These are phyloP conservation scores for Phoenoteleia sp. DNA, from an alignment of 2,888 invertebrate species.

Conservation along the genomic window DNA sequence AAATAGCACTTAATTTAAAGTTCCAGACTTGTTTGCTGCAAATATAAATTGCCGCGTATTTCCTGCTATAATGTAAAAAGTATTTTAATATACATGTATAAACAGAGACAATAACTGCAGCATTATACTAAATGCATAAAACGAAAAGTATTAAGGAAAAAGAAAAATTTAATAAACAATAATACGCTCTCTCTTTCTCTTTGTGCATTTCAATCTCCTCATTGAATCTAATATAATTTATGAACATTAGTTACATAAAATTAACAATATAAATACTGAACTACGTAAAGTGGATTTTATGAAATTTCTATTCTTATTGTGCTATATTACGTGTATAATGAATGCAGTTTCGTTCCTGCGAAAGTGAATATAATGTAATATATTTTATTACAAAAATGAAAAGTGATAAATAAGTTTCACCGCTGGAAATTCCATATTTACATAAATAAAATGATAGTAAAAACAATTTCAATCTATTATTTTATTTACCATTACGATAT, in stretches of 20 bases:
- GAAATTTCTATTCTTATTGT: constrained; percentile 7
- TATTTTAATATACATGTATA: not conserved
- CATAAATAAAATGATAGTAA: too few relatives aligned
- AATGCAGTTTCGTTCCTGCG: not conserved
- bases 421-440: not conserved
- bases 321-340: not conserved
- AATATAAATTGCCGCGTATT: constrained; percentile 17
- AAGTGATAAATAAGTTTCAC: not conserved
- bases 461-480: too few relatives aligned
- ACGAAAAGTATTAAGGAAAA: not conserved
- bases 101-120: not conserved
- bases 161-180: not conserved
- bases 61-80: not conserved
- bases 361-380: not conserved
- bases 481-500: too few relatives aligned
- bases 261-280: constrained; percentile 1
- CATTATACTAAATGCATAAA: not conserved
- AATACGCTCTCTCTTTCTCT: too few relatives aligned
- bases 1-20: not conserved
- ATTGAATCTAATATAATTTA: too few relatives aligned
- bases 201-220: too few relatives aligned
- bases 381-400: not conserved
- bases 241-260: not conserved
- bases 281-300: not conserved
- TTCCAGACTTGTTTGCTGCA: constrained; percentile 5